Evolutionary conservation across 2,888 invertebrate genomes (phyloP).

Genomic region (Anthophora plumipes): DNA sequence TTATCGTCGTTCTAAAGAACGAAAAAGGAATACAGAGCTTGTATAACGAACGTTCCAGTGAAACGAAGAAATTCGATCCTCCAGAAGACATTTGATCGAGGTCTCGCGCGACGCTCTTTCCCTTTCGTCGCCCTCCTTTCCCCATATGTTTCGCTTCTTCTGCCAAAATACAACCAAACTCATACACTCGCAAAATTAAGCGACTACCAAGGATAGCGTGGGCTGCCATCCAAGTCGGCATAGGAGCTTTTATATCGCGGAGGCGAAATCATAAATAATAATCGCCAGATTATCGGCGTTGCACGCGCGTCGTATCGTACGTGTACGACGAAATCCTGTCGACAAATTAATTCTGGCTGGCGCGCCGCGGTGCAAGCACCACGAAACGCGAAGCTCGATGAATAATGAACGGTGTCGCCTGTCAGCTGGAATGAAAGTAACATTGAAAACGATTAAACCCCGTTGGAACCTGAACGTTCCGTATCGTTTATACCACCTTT

Average conservation of each 20-base stretch:
- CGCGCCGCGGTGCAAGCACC: slow-evolving; percentile 33
- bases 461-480: slow-evolving; percentile 18
- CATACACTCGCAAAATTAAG: slow-evolving; percentile 60
- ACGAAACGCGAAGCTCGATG: slow-evolving; percentile 60
- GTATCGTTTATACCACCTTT: slow-evolving; percentile 57
- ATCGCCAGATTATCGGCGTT: slow-evolving; percentile 76
- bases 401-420: slow-evolving; percentile 69
- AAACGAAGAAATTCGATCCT: slow-evolving; percentile 24
- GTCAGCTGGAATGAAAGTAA: slow-evolving; percentile 65
- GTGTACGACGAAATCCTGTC: slow-evolving; percentile 57
- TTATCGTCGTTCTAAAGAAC: slow-evolving; percentile 43
- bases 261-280: slow-evolving; percentile 80
- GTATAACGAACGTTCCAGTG: slow-evolving; percentile 17
- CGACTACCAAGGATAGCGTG: slow-evolving; percentile 65
- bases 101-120: slow-evolving; percentile 20
- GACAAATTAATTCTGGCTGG: slow-evolving; percentile 68
- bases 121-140: slow-evolving; percentile 1
- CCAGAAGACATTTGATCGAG: slow-evolving; percentile 29
- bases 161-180: slow-evolving; percentile 15
- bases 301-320: slow-evolving; percentile 39
- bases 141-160: slow-evolving; percentile 16
- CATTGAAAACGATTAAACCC: slow-evolving; percentile 64
- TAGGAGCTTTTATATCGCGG: slow-evolving; percentile 72
- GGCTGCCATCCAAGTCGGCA: slow-evolving; percentile 66
- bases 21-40: neutral